Conservation (phyloP, 2,888 invertebrate genomes). For the Schizotus pectinicornis region DNA sequence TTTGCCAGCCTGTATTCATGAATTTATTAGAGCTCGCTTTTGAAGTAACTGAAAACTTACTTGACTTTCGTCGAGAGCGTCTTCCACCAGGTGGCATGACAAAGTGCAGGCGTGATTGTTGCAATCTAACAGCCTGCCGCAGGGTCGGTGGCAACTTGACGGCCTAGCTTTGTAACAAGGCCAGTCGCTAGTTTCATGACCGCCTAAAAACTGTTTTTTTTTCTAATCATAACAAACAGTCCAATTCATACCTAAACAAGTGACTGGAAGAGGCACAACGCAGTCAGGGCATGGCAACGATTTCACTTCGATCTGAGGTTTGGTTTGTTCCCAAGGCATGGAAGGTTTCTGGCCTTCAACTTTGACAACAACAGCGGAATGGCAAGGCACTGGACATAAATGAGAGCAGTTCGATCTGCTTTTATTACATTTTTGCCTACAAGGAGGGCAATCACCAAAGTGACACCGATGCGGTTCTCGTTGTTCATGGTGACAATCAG, state of each 20-base stretch:
- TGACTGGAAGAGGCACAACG: constrained; percentile 70
- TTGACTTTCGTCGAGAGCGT: constrained; percentile 50
- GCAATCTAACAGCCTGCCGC: constrained; percentile 75
- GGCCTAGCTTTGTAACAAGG: constrained; percentile 74
- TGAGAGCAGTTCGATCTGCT: constrained; percentile 67
- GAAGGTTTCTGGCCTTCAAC: constrained; percentile 65
- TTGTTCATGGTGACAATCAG: constrained; percentile 83
- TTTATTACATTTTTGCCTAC: constrained; percentile 76
- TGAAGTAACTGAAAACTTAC: constrained; percentile 37
- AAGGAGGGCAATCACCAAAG: constrained; percentile 83
- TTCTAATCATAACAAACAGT: not conserved
- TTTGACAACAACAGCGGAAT: constrained; percentile 73
- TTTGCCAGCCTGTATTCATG: constrained; percentile 52
- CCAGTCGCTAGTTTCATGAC: constrained; percentile 72
- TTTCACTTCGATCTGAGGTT: constrained; percentile 58
- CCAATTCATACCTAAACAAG: constrained; percentile 64
- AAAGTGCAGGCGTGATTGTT: constrained; percentile 78
- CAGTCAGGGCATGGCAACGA: constrained; percentile 75
- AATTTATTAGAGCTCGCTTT: constrained; percentile 1
- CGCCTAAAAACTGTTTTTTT: constrained; percentile 58
- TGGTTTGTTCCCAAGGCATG: constrained; percentile 69
- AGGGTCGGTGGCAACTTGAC: constrained; percentile 79
- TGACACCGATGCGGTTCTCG: constrained; percentile 81
- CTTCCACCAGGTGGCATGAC: constrained; percentile 73
- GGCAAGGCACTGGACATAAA: constrained; percentile 75